These are phyloP conservation scores for Drosophila repleta DNA, from an alignment of 1,140 invertebrate species.

Conservation along the genomic window DNA sequence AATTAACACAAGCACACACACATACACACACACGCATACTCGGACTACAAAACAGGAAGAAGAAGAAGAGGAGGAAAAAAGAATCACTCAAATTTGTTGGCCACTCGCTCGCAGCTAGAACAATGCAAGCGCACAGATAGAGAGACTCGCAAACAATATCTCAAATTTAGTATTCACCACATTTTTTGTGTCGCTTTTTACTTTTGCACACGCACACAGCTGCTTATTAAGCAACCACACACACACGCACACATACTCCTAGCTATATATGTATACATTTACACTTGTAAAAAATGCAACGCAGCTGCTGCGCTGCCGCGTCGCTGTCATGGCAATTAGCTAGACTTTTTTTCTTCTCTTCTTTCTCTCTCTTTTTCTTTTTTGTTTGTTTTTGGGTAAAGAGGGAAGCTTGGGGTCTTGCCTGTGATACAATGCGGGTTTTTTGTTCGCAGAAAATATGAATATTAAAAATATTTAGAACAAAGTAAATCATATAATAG, in stretches of 20 bases:
- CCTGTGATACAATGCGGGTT: slow-evolving; percentile 19
- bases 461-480: background rate
- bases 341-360: slow-evolving; percentile 33
- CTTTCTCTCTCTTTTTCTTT: background rate
- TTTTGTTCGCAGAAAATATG: slow-evolving; percentile 14
- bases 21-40: slow-evolving; percentile 11
- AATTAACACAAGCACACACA: slow-evolving; percentile 51
- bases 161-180: slow-evolving; percentile 74
- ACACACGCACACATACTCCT: slow-evolving; percentile 30
- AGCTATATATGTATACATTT: slow-evolving; percentile 1
- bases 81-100: slow-evolving; percentile 53
- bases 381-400: slow-evolving; percentile 9
- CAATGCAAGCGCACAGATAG: slow-evolving; percentile 38
- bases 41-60: background rate
- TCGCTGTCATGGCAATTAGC: slow-evolving; percentile 70
- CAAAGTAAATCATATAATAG: background rate
- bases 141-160: slow-evolving; percentile 38
- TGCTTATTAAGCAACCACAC: slow-evolving; percentile 45
- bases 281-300: slow-evolving; percentile 56
- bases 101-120: slow-evolving; percentile 53
- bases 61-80: slow-evolving; percentile 19
- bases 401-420: background rate
- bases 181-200: slow-evolving; percentile 68
- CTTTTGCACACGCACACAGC: slow-evolving; percentile 55
- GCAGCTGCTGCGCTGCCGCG: slow-evolving; percentile 66